A percentile compares a stretch with the other conserved stretches of the same genome.
Evolutionary conservation across 2,113 vertebrate genomes (phyloP).

Genomic region (Merops nubicus): DNA sequence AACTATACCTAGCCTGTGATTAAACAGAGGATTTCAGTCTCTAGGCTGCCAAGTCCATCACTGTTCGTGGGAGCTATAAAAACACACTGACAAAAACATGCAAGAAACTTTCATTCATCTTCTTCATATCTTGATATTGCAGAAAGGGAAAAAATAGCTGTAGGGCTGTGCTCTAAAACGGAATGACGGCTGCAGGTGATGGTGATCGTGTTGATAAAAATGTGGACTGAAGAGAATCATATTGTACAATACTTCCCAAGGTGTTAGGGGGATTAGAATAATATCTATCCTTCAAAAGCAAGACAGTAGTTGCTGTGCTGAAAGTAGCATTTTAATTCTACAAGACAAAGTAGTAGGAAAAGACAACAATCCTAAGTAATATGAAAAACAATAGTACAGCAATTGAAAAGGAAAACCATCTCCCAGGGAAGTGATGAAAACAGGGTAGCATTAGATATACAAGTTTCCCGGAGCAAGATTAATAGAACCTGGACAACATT

Average conservation of each 20-base stretch:
- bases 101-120: conserved; percentile 44
- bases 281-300: conserved; percentile 20
- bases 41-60: conserved; percentile 39
- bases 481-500: not conserved
- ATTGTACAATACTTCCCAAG: conserved; percentile 9
- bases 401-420: not conserved
- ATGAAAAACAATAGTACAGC: not conserved
- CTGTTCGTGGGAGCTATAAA: not conserved
- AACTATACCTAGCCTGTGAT: conserved; percentile 30
- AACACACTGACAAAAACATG: conserved; percentile 49
- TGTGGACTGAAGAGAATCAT: conserved; percentile 7
- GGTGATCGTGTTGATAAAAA: conserved; percentile 10
- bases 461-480: not conserved
- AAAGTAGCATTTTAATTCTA: conserved; percentile 25
- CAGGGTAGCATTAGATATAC: not conserved
- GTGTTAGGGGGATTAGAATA: not conserved
- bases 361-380: not conserved
- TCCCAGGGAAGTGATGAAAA: not conserved
- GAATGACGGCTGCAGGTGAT: conserved; percentile 5
- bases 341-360: not conserved
- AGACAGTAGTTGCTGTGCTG: not conserved
- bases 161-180: conserved; percentile 4
- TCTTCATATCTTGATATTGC: conserved; percentile 15
- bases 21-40: conserved; percentile 60
- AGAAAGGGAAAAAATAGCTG: not conserved